Base-by-base conservation (phyloP, 92 coral and sea anemone genomes). In the Parazoanthus swiftii region DNA sequence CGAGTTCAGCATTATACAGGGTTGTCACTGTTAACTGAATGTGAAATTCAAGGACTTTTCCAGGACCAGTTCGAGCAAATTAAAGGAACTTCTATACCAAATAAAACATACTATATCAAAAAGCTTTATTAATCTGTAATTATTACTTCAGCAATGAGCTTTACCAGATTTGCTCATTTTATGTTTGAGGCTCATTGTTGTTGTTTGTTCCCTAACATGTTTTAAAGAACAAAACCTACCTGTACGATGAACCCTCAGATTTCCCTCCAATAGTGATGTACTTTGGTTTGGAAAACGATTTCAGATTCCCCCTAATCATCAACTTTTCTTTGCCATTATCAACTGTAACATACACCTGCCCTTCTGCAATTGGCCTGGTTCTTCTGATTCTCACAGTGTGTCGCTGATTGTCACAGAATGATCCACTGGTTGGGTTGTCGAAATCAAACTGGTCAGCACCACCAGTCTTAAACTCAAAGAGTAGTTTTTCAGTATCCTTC, bases 321-420 rank as follows among this genome's bases (percentile, higher is more conserved):
- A 81, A n/a, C 8, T 72, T 66, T 76, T 65, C 87, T 26, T 43
- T 63, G 5, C 81, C 89, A 70, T 90, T 91, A 33, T 95, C 98
- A 35, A 95, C 93, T 26, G 86, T 87, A 58, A 37, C 84, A 43
- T 82, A 85, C 35, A 95, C 37, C 68, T 85, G 80, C 59, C 85
- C 89, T 83, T 50, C 3, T 11, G 78, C 65, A 16, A 83, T 83
- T 26, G 86, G 86, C 63, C 21, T 74, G 85, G 81, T 88, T 75
- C 94, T 93, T 66, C 88, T 91, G 25, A 95, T 66, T 3, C 93
- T 85, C 71, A 95, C 73, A 0, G 91, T 88, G 82, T 95, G 98
- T 20, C 91, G 90, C 29, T 74, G 37, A 3, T 78, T 77, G 35
- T 90, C 92, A 39, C 98, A 95, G 84, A 95, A 95, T 3, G 79